A percentile compares a stretch with the other conserved stretches of the same genome.
phyloP scores from a whole-genome alignment of 2,797 vertebrate species.

The Chlorospingus semifuscus region DNA sequence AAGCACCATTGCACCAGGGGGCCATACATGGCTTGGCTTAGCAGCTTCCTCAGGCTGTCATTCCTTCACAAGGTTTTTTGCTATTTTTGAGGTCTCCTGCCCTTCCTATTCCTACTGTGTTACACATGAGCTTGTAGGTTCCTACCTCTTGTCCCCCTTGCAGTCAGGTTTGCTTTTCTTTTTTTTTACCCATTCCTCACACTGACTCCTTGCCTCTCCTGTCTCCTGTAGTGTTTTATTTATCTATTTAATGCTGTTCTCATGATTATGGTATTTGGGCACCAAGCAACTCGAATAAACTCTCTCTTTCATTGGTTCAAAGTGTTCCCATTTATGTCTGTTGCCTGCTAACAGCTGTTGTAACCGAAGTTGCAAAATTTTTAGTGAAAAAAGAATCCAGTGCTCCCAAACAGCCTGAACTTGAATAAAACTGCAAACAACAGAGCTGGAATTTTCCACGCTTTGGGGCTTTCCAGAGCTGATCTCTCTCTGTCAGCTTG shows the following conservation, averaged over 20 bases:
- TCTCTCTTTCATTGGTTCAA: not conserved
- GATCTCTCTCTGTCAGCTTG: not conserved
- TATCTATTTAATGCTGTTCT: slow-evolving; percentile 18
- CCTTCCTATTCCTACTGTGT: not conserved
- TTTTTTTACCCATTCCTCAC: not conserved
- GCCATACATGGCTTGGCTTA: not conserved
- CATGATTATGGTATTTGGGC: slow-evolving; percentile 36
- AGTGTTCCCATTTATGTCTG: not conserved
- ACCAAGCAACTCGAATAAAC: slow-evolving; percentile 35
- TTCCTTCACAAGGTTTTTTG: not conserved
- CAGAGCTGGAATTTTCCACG: slow-evolving; percentile 22
- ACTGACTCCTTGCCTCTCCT: not conserved
- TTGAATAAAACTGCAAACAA: not conserved
- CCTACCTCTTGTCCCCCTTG: not conserved
- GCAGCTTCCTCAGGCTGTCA: not conserved
- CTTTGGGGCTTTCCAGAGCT: slow-evolving; percentile 8
- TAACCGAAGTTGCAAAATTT: slow-evolving; percentile 51
- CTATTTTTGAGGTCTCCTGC: not conserved
- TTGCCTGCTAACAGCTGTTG: slow-evolving; percentile 56
- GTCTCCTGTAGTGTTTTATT: not conserved
- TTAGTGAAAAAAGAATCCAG: not conserved
- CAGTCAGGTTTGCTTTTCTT: not conserved
- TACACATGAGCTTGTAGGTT: accelerated
- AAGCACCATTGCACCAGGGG: not conserved
- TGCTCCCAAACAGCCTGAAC: not conserved